A percentile compares a stretch with the other conserved stretches of the same genome.
Conservation (phyloP, 2,113 vertebrate genomes). For the Ptilorrhoa leucosticta region DNA sequence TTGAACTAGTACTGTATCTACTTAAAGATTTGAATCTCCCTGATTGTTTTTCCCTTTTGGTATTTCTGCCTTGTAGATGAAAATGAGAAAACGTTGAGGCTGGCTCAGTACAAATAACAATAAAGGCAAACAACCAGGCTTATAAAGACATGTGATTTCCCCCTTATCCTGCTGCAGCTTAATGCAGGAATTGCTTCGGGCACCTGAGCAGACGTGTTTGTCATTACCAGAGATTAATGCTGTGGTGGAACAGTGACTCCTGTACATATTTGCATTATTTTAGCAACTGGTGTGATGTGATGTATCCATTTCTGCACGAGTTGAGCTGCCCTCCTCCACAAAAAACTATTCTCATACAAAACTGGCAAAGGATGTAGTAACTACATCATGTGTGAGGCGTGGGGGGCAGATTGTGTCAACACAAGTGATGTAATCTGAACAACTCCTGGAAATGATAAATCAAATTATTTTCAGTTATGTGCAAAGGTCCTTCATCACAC, state of each 20-base stretch:
- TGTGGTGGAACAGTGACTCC: neutral
- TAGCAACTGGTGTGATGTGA: neutral
- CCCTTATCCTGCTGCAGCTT: constrained; percentile 1
- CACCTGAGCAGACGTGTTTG: constrained; percentile 12
- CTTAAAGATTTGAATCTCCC: constrained; percentile 37
- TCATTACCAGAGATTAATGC: constrained; percentile 9
- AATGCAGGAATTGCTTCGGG: constrained; percentile 31
- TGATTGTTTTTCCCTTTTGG: constrained; percentile 5
- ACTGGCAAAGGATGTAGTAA: neutral
- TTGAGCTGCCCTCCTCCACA: neutral
- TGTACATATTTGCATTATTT: neutral
- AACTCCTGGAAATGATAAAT: neutral
- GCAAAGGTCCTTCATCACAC: neutral
- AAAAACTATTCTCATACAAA: neutral
- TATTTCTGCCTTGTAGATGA: constrained; percentile 8
- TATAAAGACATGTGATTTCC: constrained; percentile 34
- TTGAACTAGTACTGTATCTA: neutral
- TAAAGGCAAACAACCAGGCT: constrained; percentile 27
- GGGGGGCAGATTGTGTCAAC: neutral
- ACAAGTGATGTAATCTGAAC: neutral
- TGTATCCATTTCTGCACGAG: neutral
- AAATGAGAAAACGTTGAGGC: neutral
- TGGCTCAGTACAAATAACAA: constrained; percentile 37
- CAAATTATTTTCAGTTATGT: neutral
- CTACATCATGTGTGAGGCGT: neutral